These are phyloP conservation scores for Sula dactylatra DNA, from an alignment of 2,113 vertebrate species.

Conservation along the genomic window DNA sequence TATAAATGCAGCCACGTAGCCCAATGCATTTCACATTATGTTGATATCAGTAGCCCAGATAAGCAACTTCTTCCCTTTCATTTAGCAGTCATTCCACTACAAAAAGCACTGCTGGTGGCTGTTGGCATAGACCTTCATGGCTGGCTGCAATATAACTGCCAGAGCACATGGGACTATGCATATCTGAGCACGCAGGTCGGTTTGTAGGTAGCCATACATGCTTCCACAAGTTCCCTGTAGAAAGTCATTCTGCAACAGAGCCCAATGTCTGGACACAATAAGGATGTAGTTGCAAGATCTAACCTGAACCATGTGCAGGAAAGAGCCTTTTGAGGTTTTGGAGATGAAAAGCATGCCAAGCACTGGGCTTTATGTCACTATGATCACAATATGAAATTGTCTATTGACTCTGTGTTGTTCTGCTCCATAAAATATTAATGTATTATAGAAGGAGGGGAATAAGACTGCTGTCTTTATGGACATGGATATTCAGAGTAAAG, in stretches of 20 bases:
- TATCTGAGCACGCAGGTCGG: neutral
- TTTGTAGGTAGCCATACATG: neutral
- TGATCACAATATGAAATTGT: neutral
- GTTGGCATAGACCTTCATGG: neutral
- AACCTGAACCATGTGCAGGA: neutral
- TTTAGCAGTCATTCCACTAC: neutral
- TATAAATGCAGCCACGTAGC: neutral
- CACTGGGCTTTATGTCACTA: neutral
- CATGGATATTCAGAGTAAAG: neutral
- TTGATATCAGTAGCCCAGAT: neutral
- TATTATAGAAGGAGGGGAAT: neutral
- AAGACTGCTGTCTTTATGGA: neutral
- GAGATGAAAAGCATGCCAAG: neutral
- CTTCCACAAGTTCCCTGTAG: neutral
- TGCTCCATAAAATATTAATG: slow-evolving; percentile 35
- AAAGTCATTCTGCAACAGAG: neutral
- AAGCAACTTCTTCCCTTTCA: neutral
- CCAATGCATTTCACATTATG: neutral
- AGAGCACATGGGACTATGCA: fast-evolving
- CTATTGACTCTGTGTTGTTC: slow-evolving; percentile 20
- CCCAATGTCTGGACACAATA: neutral
- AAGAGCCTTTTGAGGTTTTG: neutral
- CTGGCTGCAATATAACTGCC: neutral
- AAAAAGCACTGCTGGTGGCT: neutral
- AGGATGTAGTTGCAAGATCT: neutral